Evolutionary conservation across 1,140 invertebrate genomes (phyloP).

Genomic region (Solenopsis invicta): DNA sequence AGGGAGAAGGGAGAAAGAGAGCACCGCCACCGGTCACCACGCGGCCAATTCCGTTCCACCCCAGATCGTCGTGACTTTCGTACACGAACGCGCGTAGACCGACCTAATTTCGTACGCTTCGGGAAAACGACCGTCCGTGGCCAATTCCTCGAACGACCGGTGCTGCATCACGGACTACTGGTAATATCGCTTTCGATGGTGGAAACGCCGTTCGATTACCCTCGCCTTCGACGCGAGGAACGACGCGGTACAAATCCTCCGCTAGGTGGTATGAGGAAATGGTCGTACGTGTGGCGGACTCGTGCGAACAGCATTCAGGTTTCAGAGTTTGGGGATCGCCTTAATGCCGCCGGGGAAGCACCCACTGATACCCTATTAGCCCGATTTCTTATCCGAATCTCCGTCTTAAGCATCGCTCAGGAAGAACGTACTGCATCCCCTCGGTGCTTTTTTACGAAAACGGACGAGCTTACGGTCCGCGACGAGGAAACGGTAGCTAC

Average conservation of each 20-base stretch:
- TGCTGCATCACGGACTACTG: conserved; percentile 51
- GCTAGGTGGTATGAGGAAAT: conserved; percentile 28
- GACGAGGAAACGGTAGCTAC: conserved; percentile 1
- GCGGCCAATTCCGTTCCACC: conserved; percentile 44
- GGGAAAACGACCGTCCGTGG: conserved; percentile 51
- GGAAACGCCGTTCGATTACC: conserved; percentile 59
- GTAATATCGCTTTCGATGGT: conserved; percentile 61
- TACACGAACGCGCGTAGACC: conserved; percentile 24
- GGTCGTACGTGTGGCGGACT: conserved; percentile 46
- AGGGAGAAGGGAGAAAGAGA: neutral
- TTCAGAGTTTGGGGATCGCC: conserved; percentile 14
- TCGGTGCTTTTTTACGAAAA: conserved; percentile 19
- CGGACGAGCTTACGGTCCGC: conserved; percentile 19
- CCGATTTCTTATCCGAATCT: conserved; percentile 60
- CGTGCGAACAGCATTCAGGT: conserved; percentile 30
- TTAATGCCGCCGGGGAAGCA: conserved; percentile 43
- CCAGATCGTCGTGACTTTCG: conserved; percentile 55
- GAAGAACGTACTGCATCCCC: neutral
- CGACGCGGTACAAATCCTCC: conserved; percentile 60
- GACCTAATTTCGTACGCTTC: conserved; percentile 61
- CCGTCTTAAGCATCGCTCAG: conserved; percentile 8
- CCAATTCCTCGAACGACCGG: conserved; percentile 56
- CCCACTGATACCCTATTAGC: conserved; percentile 49
- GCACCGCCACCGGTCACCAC: conserved; percentile 25
- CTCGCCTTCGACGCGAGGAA: conserved; percentile 37